Conservation (phyloP, 1,140 invertebrate genomes). For the Steinernema feltiae region DNA sequence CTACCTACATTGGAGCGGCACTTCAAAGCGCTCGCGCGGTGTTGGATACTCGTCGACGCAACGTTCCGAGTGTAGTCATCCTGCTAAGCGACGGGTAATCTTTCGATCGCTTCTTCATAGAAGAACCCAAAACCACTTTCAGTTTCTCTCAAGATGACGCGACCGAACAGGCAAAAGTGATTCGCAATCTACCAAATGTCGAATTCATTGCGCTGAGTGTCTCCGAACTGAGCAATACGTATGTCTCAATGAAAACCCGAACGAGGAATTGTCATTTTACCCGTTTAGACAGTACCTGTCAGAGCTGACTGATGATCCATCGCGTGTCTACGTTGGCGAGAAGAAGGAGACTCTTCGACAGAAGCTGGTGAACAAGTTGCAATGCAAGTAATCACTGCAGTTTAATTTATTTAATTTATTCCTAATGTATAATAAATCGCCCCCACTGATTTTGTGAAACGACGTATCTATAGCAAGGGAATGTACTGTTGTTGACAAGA, state of each 20-base stretch:
- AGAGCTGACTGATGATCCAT: conserved; percentile 27
- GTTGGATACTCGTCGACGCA: conserved; percentile 36
- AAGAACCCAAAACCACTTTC: conserved; percentile 4
- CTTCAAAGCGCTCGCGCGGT: conserved; percentile 38
- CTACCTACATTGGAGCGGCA: conserved; percentile 52
- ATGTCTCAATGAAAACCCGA: conserved; percentile 15
- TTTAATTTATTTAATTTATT: conserved; percentile 8
- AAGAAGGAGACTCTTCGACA: conserved; percentile 16
- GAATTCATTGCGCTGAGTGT: conserved; percentile 48
- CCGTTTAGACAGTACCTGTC: conserved; percentile 33
- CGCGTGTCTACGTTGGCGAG: conserved; percentile 32
- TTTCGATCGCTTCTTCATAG: neutral
- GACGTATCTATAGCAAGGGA: neutral
- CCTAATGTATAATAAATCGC: neutral
- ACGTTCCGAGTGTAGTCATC: conserved; percentile 46
- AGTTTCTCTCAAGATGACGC: conserved; percentile 51
- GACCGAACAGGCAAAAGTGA: conserved; percentile 32
- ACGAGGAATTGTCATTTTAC: too few relatives aligned
- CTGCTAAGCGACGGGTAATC: conserved; percentile 45
- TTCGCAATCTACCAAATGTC: conserved; percentile 41
- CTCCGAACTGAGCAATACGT: conserved; percentile 43
- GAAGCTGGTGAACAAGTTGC: conserved; percentile 23
- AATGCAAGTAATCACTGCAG: conserved; percentile 12
- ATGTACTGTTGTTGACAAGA: neutral
- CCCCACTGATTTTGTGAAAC: neutral